Percentiles rank a stretch among this genome's conserved stretches.
Conservation (phyloP, 2,797 vertebrate species). For the Serranus cabrilla region DNA sequence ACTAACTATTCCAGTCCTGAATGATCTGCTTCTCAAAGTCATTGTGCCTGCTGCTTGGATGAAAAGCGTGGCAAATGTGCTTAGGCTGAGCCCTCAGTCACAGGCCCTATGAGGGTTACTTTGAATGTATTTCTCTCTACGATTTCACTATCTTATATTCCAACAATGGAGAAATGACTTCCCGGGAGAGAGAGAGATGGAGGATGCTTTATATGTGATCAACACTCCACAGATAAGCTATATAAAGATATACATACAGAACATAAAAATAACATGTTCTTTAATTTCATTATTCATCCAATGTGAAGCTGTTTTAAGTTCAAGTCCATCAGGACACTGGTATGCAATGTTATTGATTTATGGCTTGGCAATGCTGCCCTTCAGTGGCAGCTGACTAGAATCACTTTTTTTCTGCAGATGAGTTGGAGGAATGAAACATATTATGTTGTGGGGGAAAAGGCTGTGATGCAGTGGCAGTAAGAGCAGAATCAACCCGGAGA, state of each 20-base stretch:
- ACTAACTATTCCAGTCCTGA: slow-evolving; percentile 61
- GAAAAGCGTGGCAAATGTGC: slow-evolving; percentile 76
- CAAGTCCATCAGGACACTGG: slow-evolving; percentile 58
- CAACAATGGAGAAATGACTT: slow-evolving; percentile 67
- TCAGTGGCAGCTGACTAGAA: slow-evolving; percentile 82
- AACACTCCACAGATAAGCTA: slow-evolving; percentile 38
- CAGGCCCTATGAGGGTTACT: slow-evolving; percentile 75
- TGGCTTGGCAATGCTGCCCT: slow-evolving; percentile 86
- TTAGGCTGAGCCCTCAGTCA: slow-evolving; percentile 77
- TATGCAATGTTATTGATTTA: slow-evolving; percentile 76
- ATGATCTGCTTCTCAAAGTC: slow-evolving; percentile 73
- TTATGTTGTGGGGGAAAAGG: slow-evolving; percentile 8
- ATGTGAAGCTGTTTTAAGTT: slow-evolving; percentile 38
- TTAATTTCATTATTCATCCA: slow-evolving; percentile 32
- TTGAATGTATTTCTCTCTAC: slow-evolving; percentile 66
- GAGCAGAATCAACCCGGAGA: slow-evolving; percentile 20
- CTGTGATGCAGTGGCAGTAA: slow-evolving; percentile 10
- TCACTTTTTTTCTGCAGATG: slow-evolving; percentile 66
- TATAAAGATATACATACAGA: slow-evolving; percentile 27
- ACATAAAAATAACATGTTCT: slow-evolving; percentile 37
- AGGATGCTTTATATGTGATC: slow-evolving; percentile 49
- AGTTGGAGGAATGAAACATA: slow-evolving; percentile 22
- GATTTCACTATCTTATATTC: slow-evolving; percentile 58
- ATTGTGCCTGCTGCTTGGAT: slow-evolving; percentile 70
- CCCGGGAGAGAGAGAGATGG: slow-evolving; percentile 30